Evolutionary conservation across 2,888 invertebrate genomes (phyloP).

Genomic region (Temnothorax ravouxi): DNA sequence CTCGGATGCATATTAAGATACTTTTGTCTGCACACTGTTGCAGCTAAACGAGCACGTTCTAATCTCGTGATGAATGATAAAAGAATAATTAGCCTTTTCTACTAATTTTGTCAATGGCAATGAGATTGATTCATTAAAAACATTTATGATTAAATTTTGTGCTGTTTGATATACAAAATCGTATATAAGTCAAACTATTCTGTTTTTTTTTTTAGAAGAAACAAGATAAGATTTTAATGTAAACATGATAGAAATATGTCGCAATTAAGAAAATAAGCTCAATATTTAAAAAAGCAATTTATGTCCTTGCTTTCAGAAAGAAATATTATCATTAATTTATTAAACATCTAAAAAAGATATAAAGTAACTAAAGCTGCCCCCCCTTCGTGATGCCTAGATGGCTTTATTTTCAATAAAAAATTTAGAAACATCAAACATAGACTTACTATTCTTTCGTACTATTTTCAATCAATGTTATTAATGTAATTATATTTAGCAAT

Average conservation of each 20-base stretch:
- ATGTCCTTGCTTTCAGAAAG: neutral
- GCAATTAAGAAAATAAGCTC: too few species aligned
- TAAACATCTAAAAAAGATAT: neutral
- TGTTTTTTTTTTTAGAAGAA: neutral
- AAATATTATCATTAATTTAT: neutral
- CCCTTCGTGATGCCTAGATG: neutral
- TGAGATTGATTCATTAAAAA: neutral
- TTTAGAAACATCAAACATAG: neutral
- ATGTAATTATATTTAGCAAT: neutral
- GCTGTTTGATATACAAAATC: neutral
- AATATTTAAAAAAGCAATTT: neutral
- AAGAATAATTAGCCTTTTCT: neutral
- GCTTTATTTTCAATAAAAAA: neutral
- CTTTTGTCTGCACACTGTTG: neutral
- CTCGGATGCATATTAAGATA: slow-evolving; percentile 45
- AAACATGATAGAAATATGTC: neutral
- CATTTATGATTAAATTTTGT: neutral
- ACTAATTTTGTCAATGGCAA: neutral
- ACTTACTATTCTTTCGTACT: neutral
- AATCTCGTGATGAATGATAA: neutral
- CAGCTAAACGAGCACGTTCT: neutral
- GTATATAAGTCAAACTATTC: neutral
- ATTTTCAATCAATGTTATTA: neutral
- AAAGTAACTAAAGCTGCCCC: slow-evolving; percentile 17
- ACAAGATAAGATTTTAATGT: neutral